Evolutionary conservation across 2,888 invertebrate genomes (phyloP).

Genomic region (Prosopocoilus inquinatus): DNA sequence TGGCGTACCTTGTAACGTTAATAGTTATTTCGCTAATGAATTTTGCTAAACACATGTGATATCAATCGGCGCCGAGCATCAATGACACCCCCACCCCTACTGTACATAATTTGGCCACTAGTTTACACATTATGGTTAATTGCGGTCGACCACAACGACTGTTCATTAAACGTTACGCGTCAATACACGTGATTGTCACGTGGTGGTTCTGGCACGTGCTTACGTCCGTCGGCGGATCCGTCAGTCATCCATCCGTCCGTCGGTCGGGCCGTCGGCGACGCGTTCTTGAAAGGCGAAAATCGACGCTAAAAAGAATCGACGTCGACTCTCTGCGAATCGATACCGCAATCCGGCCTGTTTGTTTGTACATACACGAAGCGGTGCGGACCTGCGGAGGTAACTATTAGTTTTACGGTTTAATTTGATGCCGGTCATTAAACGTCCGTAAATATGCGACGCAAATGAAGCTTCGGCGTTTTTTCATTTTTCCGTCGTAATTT

Average conservation of each 20-base stretch:
- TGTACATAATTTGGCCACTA: constrained; percentile 53
- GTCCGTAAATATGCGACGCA: no score
- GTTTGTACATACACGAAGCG: no score
- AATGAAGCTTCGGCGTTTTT: no score
- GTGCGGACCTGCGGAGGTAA: no score
- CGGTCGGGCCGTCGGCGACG: neutral
- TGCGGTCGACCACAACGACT: constrained; percentile 51
- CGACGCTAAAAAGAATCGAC: no score
- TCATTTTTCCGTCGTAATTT: no score
- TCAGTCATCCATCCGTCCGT: neutral
- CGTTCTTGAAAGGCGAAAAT: neutral
- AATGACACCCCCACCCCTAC: constrained; percentile 45
- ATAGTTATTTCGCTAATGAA: constrained; percentile 43
- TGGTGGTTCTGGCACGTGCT: constrained; percentile 22
- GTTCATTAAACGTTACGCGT: constrained; percentile 50
- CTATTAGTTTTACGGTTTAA: no score
- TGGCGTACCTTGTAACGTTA: constrained; percentile 26
- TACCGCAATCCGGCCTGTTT: no score
- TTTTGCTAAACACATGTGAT: constrained; percentile 46
- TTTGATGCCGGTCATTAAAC: no score
- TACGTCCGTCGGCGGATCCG: neutral
- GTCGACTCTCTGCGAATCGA: no score
- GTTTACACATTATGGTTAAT: constrained; percentile 55
- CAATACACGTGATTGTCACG: constrained; percentile 49
- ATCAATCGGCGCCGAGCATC: constrained; percentile 48